Evolutionary conservation across 2,888 invertebrate genomes (phyloP), one percentile per base, ranked within the genome.

Genomic region (Oxycera nigricornis): DNA sequence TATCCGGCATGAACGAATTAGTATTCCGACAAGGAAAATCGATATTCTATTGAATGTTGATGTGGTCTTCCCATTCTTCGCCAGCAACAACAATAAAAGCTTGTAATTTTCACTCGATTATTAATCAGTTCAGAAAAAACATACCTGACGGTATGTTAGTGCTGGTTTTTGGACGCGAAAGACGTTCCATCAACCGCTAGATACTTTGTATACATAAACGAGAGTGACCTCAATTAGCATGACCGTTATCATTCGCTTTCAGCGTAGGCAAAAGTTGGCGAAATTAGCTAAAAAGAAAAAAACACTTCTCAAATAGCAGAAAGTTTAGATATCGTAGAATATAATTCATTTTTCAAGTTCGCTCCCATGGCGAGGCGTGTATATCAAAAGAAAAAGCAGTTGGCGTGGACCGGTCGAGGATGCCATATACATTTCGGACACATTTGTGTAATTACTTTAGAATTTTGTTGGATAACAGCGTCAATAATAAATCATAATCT

Each of bases 161-260:
- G 46, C 46, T 46, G 46, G n/a, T n/a, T 46, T 46, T 3, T 46
- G 46, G 46, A 46, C 17, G 46, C 46, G 46, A 46, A n/a, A 46
- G 46, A 7, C 46, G 46, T 17, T n/a, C 17, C 17, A 46, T n/a
- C 6, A 46, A 46, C n/a, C 17, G 46, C 46, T 46, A 46, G 17
- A 46, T 46, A 46, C 46, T 46, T 46, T 46, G 46, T n/a, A 46
- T 46, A 46, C 46, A 46, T 46, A 46, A 46, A 46, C 46, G 46
- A 3, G 46, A 46, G 17, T 46, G 46, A 46, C 46, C 46, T 46
- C 46, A 17, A 46, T 46, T 46, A 46, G 11, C 46, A 35, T 11
- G 46, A 17, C 46, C n/a, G 46, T 46, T 46, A 46, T 46, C 46
- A 46, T 46, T 46, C 6, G 46, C 14, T 14, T 11, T n/a, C 11